Conservation (phyloP, 2,113 vertebrate species). For the Formicarius rufipectus region DNA sequence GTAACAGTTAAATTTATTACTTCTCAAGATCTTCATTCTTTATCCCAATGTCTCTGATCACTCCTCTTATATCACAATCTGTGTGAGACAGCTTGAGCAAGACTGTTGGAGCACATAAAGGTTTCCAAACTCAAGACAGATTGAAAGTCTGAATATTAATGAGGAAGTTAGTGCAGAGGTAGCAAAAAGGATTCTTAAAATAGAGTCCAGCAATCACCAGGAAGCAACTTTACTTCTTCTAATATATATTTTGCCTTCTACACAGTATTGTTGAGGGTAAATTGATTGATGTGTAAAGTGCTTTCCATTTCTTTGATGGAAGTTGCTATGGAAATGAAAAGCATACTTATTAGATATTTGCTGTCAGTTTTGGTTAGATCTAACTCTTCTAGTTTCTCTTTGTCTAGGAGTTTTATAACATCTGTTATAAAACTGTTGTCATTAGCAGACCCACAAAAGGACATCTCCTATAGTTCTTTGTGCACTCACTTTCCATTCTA, state of each 20-base stretch:
- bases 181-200: not conserved
- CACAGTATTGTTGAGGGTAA: conserved; percentile 20
- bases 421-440: accelerated
- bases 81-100: not conserved
- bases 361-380: conserved; percentile 8
- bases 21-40: not conserved
- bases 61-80: not conserved
- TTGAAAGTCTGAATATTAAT: not conserved
- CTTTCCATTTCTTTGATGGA: conserved; percentile 17
- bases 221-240: conserved; percentile 26
- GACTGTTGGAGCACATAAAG: no score
- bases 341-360: conserved; percentile 39
- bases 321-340: conserved; percentile 56
- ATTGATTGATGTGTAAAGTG: conserved; percentile 53
- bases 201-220: conserved; percentile 7
- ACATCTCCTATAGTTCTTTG: not conserved
- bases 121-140: no score
- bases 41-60: not conserved
- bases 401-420: not conserved
- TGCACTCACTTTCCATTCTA: not conserved
- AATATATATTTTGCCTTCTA: conserved; percentile 47
- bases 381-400: conserved; percentile 1
- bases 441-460: not conserved
- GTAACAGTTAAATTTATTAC: not conserved
- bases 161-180: not conserved